phyloP scores from a whole-genome alignment of 2,113 vertebrate genomes.

The Geothlypis trichas region DNA sequence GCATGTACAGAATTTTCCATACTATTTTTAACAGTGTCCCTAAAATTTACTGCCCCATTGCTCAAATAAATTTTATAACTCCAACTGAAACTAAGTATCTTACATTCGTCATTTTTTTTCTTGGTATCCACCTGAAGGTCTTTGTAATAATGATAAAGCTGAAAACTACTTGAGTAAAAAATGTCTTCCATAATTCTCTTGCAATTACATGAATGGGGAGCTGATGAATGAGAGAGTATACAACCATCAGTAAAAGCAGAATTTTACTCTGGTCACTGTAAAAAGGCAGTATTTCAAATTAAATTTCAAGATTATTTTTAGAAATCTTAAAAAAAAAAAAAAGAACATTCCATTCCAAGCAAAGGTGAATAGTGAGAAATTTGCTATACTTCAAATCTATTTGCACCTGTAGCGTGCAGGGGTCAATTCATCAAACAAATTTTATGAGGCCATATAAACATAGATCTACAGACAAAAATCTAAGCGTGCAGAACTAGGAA shows the following conservation, averaged over 20 bases:
- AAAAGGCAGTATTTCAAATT: neutral
- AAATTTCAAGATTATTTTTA: neutral
- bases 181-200: neutral
- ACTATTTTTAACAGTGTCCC: neutral
- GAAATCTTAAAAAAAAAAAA: neutral
- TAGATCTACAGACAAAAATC: neutral
- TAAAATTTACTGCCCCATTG: neutral
- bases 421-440: neutral
- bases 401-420: neutral
- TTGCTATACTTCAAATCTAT: neutral
- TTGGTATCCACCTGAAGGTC: neutral
- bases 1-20: neutral
- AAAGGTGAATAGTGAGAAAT: neutral
- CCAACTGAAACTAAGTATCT: neutral
- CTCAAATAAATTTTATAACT: neutral
- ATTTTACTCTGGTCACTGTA: neutral
- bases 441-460: neutral
- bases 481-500: neutral
- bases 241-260: neutral
- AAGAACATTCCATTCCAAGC: neutral
- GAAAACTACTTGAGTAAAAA: neutral
- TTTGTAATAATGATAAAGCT: neutral
- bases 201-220: neutral
- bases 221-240: neutral
- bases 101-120: neutral